phyloP scores from a whole-genome alignment of 1,140 invertebrate genomes.

The Cyphomyrmex costatus region DNA sequence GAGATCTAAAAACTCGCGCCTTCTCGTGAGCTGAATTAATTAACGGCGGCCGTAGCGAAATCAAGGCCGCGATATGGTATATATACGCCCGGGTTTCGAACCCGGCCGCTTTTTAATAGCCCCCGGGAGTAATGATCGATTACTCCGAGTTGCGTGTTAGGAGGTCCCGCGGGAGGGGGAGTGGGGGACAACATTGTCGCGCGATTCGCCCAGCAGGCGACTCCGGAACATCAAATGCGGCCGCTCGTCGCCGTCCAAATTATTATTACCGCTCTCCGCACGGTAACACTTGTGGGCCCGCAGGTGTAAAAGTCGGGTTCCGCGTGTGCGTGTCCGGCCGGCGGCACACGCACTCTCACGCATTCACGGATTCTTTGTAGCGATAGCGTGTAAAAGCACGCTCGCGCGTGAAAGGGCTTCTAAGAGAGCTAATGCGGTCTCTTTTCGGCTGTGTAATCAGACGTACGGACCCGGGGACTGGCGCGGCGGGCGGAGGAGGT shows the following conservation, averaged over 20 bases:
- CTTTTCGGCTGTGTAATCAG: constrained; percentile 60
- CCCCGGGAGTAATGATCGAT: constrained; percentile 67
- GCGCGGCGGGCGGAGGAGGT: constrained; percentile 9
- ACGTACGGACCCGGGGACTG: background rate
- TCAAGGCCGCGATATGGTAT: constrained; percentile 32
- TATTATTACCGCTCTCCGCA: constrained; percentile 69
- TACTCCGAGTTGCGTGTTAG: constrained; percentile 64
- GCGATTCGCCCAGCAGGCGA: constrained; percentile 72
- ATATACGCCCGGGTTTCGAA: constrained; percentile 38
- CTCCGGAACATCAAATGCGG: constrained; percentile 65
- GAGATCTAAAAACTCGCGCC: constrained; percentile 46
- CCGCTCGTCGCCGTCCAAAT: constrained; percentile 67
- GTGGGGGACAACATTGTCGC: constrained; percentile 69
- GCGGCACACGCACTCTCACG: constrained; percentile 39
- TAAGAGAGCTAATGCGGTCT: constrained; percentile 56
- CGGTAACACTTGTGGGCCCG: constrained; percentile 58
- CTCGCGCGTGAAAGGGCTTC: constrained; percentile 53
- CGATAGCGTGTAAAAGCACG: constrained; percentile 55
- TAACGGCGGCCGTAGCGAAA: constrained; percentile 58
- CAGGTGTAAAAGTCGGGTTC: constrained; percentile 43
- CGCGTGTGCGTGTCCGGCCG: constrained; percentile 36
- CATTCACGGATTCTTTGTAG: constrained; percentile 60
- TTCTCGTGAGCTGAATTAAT: constrained; percentile 62
- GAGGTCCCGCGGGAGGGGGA: constrained; percentile 49
- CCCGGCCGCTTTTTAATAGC: constrained; percentile 68